Evolutionary conservation across 1,140 invertebrate species (phyloP).

Genomic region (Drosophila punjabiensis): DNA sequence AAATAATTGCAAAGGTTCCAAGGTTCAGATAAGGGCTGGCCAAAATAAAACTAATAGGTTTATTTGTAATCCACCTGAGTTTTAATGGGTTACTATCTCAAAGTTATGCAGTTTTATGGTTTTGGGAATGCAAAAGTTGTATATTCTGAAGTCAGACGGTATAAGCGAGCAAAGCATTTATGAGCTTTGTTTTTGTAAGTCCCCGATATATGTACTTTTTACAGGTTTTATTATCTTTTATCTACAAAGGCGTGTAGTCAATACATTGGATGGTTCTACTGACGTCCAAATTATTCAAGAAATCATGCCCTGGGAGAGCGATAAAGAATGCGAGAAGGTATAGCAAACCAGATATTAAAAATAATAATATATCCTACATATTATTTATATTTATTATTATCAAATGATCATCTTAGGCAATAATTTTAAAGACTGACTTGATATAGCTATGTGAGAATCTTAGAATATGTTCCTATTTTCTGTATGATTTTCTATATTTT

Average conservation of each 20-base stretch:
- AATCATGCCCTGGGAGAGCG: background rate
- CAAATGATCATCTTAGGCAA: too few relatives aligned
- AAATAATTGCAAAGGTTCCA: slow-evolving; percentile 8
- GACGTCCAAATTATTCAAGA: background rate
- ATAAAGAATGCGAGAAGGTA: background rate
- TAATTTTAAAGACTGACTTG: too few relatives aligned
- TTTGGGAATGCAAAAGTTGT: background rate
- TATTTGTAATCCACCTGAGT: background rate
- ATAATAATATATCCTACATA: too few relatives aligned
- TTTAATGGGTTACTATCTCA: background rate
- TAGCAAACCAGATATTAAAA: background rate
- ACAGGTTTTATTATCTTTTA: background rate
- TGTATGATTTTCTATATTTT: background rate
- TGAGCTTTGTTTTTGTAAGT: background rate
- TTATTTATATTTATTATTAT: too few relatives aligned
- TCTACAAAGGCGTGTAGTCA: background rate
- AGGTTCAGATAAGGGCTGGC: slow-evolving; percentile 5
- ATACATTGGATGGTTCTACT: background rate
- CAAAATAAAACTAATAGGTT: slow-evolving; percentile 27
- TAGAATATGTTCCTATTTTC: too few relatives aligned
- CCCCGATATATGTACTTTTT: background rate
- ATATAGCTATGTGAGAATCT: too few relatives aligned
- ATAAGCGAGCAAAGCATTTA: background rate
- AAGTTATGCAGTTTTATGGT: background rate
- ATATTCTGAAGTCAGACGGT: background rate